phyloP scores from a whole-genome alignment of 1,140 invertebrate genomes.

The Microplitis mediator region DNA sequence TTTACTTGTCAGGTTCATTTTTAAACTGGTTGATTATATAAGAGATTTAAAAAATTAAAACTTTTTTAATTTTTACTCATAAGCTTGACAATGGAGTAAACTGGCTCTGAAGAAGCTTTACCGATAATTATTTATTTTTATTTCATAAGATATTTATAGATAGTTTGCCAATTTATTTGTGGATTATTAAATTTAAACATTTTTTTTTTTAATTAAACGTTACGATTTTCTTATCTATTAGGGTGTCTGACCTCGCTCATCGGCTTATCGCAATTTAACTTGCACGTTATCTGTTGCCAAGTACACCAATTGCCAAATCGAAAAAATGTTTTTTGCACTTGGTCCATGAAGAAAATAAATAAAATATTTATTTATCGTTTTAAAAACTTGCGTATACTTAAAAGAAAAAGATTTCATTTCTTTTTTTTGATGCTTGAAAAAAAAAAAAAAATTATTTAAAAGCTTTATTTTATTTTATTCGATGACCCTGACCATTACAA shows the following conservation, averaged over 20 bases:
- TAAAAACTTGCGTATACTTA: too few relatives aligned
- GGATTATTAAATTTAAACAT: too few relatives aligned
- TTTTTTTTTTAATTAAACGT: not conserved
- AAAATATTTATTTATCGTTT: not conserved
- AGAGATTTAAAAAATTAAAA: not conserved
- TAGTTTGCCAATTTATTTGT: too few relatives aligned
- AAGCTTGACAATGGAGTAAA: too few relatives aligned
- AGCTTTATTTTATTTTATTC: not conserved
- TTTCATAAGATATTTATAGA: not conserved
- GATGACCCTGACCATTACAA: slow-evolving; percentile 21
- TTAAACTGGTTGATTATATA: slow-evolving; percentile 45
- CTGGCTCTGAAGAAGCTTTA: too few relatives aligned
- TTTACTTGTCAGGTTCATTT: slow-evolving; percentile 36
- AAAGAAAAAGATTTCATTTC: not conserved
- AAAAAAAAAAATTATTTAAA: not conserved
- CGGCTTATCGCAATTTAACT: slow-evolving; percentile 15
- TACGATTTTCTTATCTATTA: slow-evolving; percentile 16
- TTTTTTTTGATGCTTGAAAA: not conserved
- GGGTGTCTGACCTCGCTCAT: slow-evolving; percentile 36
- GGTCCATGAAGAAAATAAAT: not conserved
- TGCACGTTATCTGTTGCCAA: slow-evolving; percentile 35
- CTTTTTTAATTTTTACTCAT: too few relatives aligned
- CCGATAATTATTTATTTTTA: not conserved
- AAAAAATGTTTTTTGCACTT: slow-evolving; percentile 19
- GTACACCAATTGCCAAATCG: slow-evolving; percentile 24